Base-by-base conservation (phyloP, 2,888 invertebrate genomes). In the Cephonodes hylas region DNA sequence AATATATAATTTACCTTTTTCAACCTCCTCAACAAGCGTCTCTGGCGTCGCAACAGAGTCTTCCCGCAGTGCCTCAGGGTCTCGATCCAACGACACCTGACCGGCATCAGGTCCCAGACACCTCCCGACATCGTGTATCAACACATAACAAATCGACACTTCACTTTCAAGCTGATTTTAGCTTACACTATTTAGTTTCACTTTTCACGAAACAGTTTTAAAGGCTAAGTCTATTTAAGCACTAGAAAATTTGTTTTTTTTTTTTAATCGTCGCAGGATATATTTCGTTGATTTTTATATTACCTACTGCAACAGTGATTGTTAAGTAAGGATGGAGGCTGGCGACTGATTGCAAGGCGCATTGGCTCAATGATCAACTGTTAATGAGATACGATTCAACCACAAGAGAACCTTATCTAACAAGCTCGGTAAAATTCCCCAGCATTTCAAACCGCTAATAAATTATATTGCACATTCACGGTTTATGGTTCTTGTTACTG, bases 1-100 rank as follows among this genome's bases (percentile, higher is more conserved):
- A n/a, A n/a, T n/a, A n/a, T n/a, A n/a, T n/a, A n/a, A n/a, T n/a
- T 71, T 90, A 93, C 93, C 93, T 93, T 93, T 72, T 91, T 90
- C 44, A 93, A 76, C 58, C 89, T 81, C 67, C 89, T 83, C 48
- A 93, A 82, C n/a, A 93, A 72, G 18, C 89, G 79, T 45, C 92
- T 80, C 70, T 93, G 92, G 42, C 92, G 83, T 13, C 91, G 82
- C 76, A 93, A 80, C 64, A 93, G 80, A 18, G 92, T 91, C 72
- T 93, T 93, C 45, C 92, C 93, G 74, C 93, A 93, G 66, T 89
- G 84, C 59, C 91, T 79, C 73, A 93, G 75, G 48, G 92, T 89
- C 75, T 91, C 91, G 57, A 93, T 88, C 90, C 91, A 91, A 27
- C 88, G 83, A 73, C 87, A 83, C 74, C 89, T 78, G 61, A 85